Conservation (phyloP, 1,140 invertebrate species). For the Spodoptera frugiperda region DNA sequence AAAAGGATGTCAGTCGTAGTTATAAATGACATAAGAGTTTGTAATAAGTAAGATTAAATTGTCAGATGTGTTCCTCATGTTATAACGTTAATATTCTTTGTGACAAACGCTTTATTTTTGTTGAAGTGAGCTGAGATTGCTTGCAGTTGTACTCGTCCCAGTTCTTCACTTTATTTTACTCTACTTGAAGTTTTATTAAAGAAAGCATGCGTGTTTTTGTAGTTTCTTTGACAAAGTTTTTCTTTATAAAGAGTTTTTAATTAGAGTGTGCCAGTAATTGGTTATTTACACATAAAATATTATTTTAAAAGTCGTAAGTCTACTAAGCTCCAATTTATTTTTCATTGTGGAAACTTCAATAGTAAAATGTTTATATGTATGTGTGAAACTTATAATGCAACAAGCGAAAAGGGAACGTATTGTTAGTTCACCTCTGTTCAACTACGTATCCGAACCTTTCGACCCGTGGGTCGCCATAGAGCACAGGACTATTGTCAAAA, state of each 20-base stretch:
- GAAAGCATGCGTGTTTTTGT: neutral
- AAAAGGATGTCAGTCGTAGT: neutral
- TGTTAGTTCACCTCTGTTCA: too few species aligned
- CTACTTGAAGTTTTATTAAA: neutral
- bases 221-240: neutral
- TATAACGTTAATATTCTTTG: constrained; percentile 12
- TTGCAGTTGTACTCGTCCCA: neutral
- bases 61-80: neutral
- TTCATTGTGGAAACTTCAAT: too few species aligned
- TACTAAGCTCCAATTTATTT: too few species aligned
- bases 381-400: too few species aligned
- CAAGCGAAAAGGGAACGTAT: too few species aligned
- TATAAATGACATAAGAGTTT: neutral
- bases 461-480: too few species aligned
- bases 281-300: too few species aligned
- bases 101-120: constrained; percentile 20
- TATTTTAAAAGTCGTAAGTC: too few species aligned
- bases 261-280: too few species aligned
- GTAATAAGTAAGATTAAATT: neutral
- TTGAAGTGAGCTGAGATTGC: constrained; percentile 5
- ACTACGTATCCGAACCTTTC: too few species aligned
- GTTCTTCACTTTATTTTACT: constrained; percentile 17
- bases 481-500: too few species aligned
- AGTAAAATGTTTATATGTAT: too few species aligned
- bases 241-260: neutral